These are phyloP conservation scores for Clivina fossor DNA, from an alignment of 2,888 invertebrate species.

Conservation along the genomic window DNA sequence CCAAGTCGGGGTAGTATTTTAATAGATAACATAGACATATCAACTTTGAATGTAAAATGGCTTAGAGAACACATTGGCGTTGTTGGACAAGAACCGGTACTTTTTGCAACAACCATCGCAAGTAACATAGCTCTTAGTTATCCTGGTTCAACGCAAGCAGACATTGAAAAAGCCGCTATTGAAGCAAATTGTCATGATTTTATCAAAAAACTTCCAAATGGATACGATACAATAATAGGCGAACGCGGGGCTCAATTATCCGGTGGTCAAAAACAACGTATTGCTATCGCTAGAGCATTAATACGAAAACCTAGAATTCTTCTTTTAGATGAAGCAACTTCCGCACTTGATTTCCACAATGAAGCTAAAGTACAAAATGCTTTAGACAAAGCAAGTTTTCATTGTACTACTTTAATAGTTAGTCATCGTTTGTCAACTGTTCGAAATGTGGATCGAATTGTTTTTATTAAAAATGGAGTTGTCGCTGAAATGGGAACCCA, in stretches of 20 bases:
- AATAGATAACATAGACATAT: conserved; percentile 65
- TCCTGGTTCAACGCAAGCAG: conserved; percentile 64
- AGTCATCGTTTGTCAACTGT: conserved; percentile 74
- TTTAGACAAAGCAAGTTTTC: conserved; percentile 69
- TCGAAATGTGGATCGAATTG: conserved; percentile 68
- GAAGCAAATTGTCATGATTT: conserved; percentile 78
- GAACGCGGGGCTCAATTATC: conserved; percentile 79
- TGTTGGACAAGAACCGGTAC: conserved; percentile 85
- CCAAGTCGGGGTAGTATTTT: conserved; percentile 59
- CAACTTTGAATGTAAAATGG: conserved; percentile 71
- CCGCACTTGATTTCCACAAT: conserved; percentile 78
- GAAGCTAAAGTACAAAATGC: conserved; percentile 79
- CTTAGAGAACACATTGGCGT: conserved; percentile 77
- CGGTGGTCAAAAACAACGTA: conserved; percentile 82
- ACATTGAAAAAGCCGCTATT: conserved; percentile 69
- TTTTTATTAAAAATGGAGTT: conserved; percentile 69
- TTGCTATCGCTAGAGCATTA: conserved; percentile 81
- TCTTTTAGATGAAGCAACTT: conserved; percentile 80
- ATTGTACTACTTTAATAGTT: conserved; percentile 74
- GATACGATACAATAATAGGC: conserved; percentile 77
- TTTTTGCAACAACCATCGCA: conserved; percentile 78
- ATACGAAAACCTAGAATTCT: conserved; percentile 74
- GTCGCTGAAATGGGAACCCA: conserved; percentile 76
- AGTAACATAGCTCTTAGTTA: conserved; percentile 78
- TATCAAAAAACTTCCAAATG: conserved; percentile 70